Conservation (phyloP, 2,888 invertebrate species). For the Gortyna flavago region DNA sequence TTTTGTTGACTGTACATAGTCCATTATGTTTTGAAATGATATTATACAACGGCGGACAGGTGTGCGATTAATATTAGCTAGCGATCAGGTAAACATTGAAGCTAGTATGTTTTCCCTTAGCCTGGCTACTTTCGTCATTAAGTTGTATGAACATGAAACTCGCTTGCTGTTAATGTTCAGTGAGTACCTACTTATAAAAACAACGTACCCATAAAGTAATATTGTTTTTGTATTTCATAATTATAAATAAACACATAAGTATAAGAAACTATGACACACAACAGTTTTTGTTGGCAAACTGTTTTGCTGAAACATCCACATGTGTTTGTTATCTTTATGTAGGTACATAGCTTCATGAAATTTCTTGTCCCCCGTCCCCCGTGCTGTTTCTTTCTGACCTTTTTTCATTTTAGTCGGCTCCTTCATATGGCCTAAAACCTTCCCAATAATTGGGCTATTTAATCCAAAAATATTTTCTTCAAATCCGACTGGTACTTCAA, state of each 20-base stretch:
- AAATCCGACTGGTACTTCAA: neutral
- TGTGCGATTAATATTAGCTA: conserved; percentile 28
- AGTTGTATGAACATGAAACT: neutral
- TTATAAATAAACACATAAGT: neutral
- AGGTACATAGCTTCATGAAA: neutral
- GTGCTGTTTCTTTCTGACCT: no score
- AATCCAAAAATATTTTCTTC: no score
- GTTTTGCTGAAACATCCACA: conserved; percentile 9
- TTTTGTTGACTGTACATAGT: conserved; percentile 23
- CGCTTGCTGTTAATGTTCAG: neutral
- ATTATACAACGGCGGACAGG: conserved; percentile 36
- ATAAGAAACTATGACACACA: conserved; percentile 18
- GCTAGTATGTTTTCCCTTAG: neutral
- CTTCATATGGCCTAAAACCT: no score
- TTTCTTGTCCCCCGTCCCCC: no score
- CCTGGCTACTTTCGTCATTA: conserved; percentile 15
- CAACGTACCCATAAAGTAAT: neutral
- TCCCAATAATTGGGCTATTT: no score
- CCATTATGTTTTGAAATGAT: conserved; percentile 30
- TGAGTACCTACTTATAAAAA: conserved; percentile 3
- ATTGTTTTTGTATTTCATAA: conserved; percentile 6
- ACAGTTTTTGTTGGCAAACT: conserved; percentile 25
- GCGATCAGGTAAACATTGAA: conserved; percentile 29
- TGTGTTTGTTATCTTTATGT: neutral
- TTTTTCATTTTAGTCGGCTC: no score